phyloP scores from a whole-genome alignment of 2,113 vertebrate genomes.

The Odontesthes bonariensis region DNA sequence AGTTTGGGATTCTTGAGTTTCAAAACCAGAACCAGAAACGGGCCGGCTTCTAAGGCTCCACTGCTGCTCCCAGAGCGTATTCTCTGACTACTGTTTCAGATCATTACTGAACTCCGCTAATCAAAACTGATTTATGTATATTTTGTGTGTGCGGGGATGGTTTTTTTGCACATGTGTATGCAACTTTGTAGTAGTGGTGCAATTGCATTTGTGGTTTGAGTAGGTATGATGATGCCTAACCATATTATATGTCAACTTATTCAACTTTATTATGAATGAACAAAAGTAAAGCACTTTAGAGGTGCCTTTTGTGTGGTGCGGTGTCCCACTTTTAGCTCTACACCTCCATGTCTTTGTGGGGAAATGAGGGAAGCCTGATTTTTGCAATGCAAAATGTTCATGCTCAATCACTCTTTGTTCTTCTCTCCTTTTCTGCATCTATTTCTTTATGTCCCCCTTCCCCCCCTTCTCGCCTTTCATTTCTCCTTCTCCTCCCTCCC shows the following conservation, averaged over 20 bases:
- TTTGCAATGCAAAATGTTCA: conserved; percentile 56
- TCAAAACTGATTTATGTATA: conserved; percentile 73
- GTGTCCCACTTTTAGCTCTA: conserved; percentile 25
- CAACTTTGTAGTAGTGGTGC: conserved; percentile 39
- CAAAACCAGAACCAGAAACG: conserved; percentile 72
- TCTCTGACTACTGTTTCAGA: conserved; percentile 74
- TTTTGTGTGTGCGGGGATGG: conserved; percentile 41
- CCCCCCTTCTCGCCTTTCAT: no score
- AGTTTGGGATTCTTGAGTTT: conserved; percentile 74
- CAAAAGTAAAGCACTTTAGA: conserved; percentile 10
- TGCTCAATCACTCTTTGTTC: conserved; percentile 38
- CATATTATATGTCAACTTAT: conserved; percentile 27
- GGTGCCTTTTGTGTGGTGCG: not conserved
- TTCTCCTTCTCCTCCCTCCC: not conserved
- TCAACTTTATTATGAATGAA: conserved; percentile 30
- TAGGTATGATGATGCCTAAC: conserved; percentile 30
- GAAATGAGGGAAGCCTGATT: conserved; percentile 24
- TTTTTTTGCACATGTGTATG: conserved; percentile 40
- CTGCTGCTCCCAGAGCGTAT: conserved; percentile 48
- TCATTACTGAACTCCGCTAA: conserved; percentile 68
- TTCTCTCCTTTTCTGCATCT: not conserved
- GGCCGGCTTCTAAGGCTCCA: conserved; percentile 51
- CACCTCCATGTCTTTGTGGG: conserved; percentile 20
- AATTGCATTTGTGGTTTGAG: conserved; percentile 21
- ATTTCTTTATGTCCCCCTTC: conserved; percentile 1